Percentiles rank a stretch among this genome's conserved stretches.
Evolutionary conservation across 2,888 invertebrate genomes (phyloP).

Genomic region (Lasioglossum figueresi): DNA sequence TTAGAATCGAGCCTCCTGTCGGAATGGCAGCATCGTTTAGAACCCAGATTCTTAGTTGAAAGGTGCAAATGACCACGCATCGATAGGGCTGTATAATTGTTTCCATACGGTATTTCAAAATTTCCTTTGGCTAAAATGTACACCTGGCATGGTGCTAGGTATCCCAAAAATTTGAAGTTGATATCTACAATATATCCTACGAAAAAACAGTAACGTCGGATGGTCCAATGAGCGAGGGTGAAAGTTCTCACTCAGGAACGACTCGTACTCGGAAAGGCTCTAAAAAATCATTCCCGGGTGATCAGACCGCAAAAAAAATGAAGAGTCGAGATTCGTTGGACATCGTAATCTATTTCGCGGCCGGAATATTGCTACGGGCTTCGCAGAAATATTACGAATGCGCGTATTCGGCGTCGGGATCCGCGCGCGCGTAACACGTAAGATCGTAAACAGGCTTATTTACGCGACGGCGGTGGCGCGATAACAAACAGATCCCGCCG

Average conservation of each 20-base stretch:
- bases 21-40: too few species aligned
- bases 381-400: conserved; percentile 4
- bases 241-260: too few species aligned
- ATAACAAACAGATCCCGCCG: conserved; percentile 30
- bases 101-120: not conserved
- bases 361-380: not conserved
- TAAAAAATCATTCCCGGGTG: not conserved
- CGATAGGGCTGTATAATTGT: not conserved
- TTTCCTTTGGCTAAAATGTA: not conserved
- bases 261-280: not conserved
- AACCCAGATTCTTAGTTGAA: too few species aligned
- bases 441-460: conserved; percentile 50
- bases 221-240: not conserved
- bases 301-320: not conserved
- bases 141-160: not conserved
- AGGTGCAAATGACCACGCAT: too few species aligned
- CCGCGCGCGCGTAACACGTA: not conserved
- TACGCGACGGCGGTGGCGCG: conserved; percentile 18
- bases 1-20: too few species aligned
- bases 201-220: not conserved
- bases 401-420: conserved; percentile 1
- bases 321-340: not conserved
- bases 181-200: not conserved
- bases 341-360: not conserved
- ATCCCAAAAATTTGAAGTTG: not conserved